Evolutionary conservation across 2,113 vertebrate genomes (phyloP), one percentile per base, ranked within the genome.

Genomic region (Piaya cayana): DNA sequence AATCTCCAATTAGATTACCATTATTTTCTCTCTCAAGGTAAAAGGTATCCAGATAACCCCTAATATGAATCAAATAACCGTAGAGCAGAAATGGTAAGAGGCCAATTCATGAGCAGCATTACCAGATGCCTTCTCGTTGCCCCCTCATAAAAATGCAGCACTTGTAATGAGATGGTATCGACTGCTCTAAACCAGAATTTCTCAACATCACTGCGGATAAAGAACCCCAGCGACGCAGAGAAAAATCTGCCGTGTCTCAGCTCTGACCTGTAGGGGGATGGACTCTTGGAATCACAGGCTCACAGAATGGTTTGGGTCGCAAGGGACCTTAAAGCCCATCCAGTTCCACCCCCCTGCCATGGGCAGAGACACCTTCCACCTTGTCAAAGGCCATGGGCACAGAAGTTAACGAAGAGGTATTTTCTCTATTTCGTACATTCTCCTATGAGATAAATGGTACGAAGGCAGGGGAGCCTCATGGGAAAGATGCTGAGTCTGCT

Each of bases 1-100:
- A 90, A 96, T 78, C 65, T 95, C 89, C 90, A 74, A 90, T 86
- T 86, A 95, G 62, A 67, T 83, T 93, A 88, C 70, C 30, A n/a
- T 82, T 88, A 74, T 62, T 85, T 92, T 93, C 52, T 77, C 58
- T 97, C 59, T 88, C 17, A 8, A 93, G 78, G 68, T 72, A 82
- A 83, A 92, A 91, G 76, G 85, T 85, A 81, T 74, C 85, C 39
- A 96, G 83, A 93, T 92, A 79, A 90, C 77, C 56, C 60, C 60
- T 90, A 82, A 92, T 63, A 60, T n/a, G 71, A 90, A 82, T 93
- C 64, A 86, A 95, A 82, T 86, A 94, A 94, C 37, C 27, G 60
- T 23, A 77, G 78, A 72, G 60, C 63, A 92, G 42, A 76, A 96
- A 75, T 16, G 12, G 58, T 53, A 42, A 60, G 47, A 87, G 39